Base-by-base conservation (phyloP, 2,888 invertebrate species). In the Agriotes lineatus region DNA sequence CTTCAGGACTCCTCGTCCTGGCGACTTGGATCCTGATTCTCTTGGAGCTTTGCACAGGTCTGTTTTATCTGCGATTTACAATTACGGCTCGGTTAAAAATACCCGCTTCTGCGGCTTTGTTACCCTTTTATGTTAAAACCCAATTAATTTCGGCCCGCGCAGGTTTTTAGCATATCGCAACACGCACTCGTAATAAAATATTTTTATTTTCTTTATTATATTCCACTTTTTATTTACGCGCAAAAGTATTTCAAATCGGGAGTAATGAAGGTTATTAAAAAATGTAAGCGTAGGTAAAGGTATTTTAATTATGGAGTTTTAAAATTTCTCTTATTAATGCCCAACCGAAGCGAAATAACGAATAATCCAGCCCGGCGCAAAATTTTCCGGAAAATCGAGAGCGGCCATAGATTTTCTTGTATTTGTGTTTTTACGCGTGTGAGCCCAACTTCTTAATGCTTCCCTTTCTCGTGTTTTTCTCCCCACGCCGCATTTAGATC, bases 41-140 rank as follows among this genome's bases (percentile, higher is more conserved):
- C 63, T 73, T 81, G 75, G 79, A 81, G 69, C 76, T 80, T 71
- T 80, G 79, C 74, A 78, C 80, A 80, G 81, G 81, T 81, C 70
- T 70, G 75, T 65, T 44, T 59, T 52, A 56, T 58, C 57, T 50
- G 25, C 45, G 39, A 39, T 39, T 35, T 42, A 30, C 44, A 42
- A 54, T 33, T 10, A 20, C 37, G 22, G 16, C 12, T 52, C 10
- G 39, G 56, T 56, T 56, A 56, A 56, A 56, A 52, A 52, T 52
- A 52, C 33, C 14, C 22, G 48, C 18, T 50, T 52, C 33, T 52
- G 50, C 52, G 52, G 52, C 52, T 52, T 48, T 48, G 48, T 20
- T 52, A 33, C 52, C 70, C 20, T 63, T 70, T 22, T 61, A 25
- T 58, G 65, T 58, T 59, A 63, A 60, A 64, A 57, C 63, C 56